phyloP scores from a whole-genome alignment of 2,797 vertebrate species.

The Sphaeramia orbicularis region DNA sequence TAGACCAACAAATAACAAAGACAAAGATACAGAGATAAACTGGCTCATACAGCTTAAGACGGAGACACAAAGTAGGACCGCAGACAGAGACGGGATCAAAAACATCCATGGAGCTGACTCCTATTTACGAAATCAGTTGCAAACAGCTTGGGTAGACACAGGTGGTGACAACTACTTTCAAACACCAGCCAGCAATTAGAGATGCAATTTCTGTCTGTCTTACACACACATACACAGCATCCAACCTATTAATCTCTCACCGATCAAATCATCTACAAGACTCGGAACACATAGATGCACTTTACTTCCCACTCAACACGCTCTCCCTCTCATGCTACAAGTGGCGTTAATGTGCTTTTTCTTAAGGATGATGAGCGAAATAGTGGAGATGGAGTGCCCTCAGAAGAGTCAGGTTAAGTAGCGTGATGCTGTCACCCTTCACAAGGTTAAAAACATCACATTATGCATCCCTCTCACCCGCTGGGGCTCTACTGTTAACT shows the following conservation, averaged over 20 bases:
- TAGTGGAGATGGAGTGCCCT: conserved; percentile 61
- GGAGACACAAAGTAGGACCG: not conserved
- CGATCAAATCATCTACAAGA: conserved; percentile 43
- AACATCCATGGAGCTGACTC: not conserved
- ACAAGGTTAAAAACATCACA: conserved; percentile 73
- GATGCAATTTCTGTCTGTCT: conserved; percentile 12
- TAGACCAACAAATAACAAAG: not conserved
- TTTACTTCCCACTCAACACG: conserved; percentile 55
- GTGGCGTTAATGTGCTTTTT: conserved; percentile 67
- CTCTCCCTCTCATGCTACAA: conserved; percentile 40
- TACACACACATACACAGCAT: conserved; percentile 13
- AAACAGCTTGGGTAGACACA: not conserved
- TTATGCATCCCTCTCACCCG: conserved; percentile 61
- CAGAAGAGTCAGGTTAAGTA: conserved; percentile 68
- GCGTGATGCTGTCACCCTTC: conserved; percentile 60
- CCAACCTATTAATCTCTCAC: conserved; percentile 53
- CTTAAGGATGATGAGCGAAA: conserved; percentile 66
- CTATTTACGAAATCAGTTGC: not conserved
- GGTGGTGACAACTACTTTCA: conserved; percentile 2
- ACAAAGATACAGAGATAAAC: not conserved
- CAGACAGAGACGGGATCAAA: not conserved
- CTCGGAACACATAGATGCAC: conserved; percentile 36
- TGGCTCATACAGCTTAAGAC: not conserved
- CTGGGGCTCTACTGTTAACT: conserved; percentile 44
- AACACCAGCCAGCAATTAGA: not conserved